Base-by-base conservation (phyloP, 2,797 vertebrate genomes). In the Trematomus bernacchii region DNA sequence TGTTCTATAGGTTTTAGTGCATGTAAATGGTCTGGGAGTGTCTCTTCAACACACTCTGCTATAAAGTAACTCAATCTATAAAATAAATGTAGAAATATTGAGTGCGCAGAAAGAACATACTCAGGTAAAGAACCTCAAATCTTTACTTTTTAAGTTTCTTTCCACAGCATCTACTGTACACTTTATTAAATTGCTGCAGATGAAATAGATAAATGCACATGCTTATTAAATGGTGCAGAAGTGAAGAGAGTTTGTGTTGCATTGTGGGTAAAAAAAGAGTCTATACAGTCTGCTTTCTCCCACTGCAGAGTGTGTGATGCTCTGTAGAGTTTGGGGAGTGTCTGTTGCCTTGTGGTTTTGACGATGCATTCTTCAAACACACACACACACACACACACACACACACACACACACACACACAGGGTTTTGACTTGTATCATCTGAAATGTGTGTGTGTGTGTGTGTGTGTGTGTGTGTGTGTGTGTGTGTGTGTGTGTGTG, bases 231-330 rank as follows among this genome's bases (percentile, higher is more conserved):
- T 51, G 18, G 42, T 15, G 18, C 7, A 12, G 15, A 48, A 37
- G n/a, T 23, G 11, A 42, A 6, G 27, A n/a, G 68, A 27, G 27
- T 53, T 64, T 40, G 27, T 60, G 53, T 69, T 48, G 19, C 15
- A 4, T 66, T 16, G n/a, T 55, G 68, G 66, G 1, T 7, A 11
- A 48, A 3, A 19, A 53, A 5, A 50, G 42, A 63, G 46, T 73
- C 58, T 58, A 42, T 15, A 48, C 62, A 63, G 46, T 59, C 54
- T 70, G 63, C 51, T 70, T n/a, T 50, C 7, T 66, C 60, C 42
- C 69, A 7, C 62, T 55, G 61, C 18, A 3, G 46, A 46, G 21
- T 33, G 30, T 61, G 58, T 65, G 40, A 44, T 2, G 55, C 59
- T 69, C 48, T 64, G 11, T 48, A 68, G 60, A 43, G 52, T 52